Percentiles rank a stretch among this genome's conserved stretches.
Conservation (phyloP, 2,797 vertebrate genomes). For the Botia kubotai region DNA sequence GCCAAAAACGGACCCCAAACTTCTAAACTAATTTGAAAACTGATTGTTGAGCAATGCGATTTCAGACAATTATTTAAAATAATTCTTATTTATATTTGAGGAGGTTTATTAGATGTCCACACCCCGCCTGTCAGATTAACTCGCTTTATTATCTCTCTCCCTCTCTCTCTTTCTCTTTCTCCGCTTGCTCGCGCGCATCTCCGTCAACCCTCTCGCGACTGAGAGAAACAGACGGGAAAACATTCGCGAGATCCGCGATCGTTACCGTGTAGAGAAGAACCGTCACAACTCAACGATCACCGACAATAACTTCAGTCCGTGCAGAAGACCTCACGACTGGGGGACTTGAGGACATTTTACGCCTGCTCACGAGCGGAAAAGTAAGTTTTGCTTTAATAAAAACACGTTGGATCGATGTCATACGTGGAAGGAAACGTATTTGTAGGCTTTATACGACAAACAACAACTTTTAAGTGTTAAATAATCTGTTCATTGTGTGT, state of each 20-base stretch:
- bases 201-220: conserved; percentile 47
- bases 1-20: no score
- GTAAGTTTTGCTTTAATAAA: background rate
- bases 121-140: no score
- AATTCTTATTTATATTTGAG: no score
- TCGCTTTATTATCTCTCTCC: background rate
- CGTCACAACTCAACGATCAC: conserved; percentile 23
- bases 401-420: conserved; percentile 1
- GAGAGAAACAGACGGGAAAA: conserved; percentile 75
- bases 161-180: conserved; percentile 22
- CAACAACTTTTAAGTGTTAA: conserved; percentile 20
- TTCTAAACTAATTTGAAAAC: no score
- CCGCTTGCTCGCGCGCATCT: conserved; percentile 50
- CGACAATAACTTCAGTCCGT: conserved; percentile 28
- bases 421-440: background rate
- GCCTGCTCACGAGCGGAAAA: no score
- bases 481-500: background rate
- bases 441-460: background rate
- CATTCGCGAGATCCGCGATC: conserved; percentile 64
- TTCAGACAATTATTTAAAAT: no score
- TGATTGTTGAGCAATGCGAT: no score
- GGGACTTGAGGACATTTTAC: conserved; percentile 19
- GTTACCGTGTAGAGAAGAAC: conserved; percentile 49
- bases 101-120: no score
- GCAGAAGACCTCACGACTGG: conserved; percentile 32